A percentile compares a stretch with the other conserved stretches of the same genome.
These are phyloP conservation scores for Cygnus atratus DNA, from an alignment of 2,113 vertebrate species.

Conservation along the genomic window DNA sequence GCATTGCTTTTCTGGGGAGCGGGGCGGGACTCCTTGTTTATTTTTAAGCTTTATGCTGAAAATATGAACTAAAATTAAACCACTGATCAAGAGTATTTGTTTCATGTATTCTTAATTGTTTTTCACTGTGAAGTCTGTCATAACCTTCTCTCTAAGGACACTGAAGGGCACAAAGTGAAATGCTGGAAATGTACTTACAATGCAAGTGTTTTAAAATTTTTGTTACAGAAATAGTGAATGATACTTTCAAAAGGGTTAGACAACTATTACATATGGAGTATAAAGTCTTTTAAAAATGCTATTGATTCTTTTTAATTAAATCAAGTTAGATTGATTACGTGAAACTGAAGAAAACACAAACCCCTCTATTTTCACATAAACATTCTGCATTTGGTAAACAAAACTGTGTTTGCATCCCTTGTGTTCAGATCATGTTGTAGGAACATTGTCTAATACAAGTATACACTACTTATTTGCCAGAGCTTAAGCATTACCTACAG, in stretches of 20 bases:
- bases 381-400: background rate
- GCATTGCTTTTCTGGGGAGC: background rate
- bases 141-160: background rate
- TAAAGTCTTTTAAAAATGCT: background rate
- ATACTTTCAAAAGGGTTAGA: background rate
- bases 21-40: background rate
- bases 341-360: constrained; percentile 12
- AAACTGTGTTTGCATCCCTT: background rate
- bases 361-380: background rate
- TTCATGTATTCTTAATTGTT: background rate
- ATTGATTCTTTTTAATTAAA: background rate
- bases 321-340: background rate
- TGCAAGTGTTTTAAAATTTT: background rate
- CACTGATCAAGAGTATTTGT: background rate
- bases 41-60: background rate
- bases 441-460: background rate
- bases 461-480: background rate
- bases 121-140: background rate
- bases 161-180: background rate
- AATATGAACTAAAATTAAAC: background rate
- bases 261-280: background rate
- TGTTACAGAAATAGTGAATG: background rate
- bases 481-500: background rate
- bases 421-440: background rate
- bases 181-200: background rate